phyloP scores from a whole-genome alignment of 2,888 invertebrate genomes.

The Volucella inflata region DNA sequence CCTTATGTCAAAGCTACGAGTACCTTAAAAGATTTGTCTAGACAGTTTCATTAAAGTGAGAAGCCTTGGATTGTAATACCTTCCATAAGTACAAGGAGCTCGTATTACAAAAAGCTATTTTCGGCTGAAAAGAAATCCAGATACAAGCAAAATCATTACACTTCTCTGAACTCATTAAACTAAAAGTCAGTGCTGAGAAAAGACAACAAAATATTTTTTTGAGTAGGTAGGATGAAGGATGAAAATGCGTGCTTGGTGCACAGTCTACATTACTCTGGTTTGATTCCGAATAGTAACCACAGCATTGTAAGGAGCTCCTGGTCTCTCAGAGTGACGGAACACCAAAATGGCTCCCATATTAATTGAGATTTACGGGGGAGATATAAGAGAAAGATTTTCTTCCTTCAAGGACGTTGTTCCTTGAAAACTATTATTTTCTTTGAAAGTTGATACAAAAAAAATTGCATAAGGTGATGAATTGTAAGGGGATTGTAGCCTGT shows the following conservation, averaged over 20 bases:
- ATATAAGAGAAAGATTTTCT: background rate
- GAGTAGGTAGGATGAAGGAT: background rate
- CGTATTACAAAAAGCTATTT: background rate
- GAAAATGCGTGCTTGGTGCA: background rate
- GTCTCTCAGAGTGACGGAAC: background rate
- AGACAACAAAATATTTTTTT: background rate
- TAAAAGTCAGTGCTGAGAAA: background rate
- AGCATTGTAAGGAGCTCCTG: background rate
- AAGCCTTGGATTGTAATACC: background rate
- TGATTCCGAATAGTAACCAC: no score
- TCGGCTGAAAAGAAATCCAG: background rate
- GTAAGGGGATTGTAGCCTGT: background rate
- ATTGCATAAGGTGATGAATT: background rate
- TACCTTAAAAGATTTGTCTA: background rate
- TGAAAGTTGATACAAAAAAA: background rate
- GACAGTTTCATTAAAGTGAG: background rate
- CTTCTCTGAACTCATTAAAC: background rate
- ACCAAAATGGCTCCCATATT: conserved; percentile 9
- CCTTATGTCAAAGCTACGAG: background rate
- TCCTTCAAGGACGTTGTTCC: background rate
- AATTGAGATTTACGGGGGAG: conserved; percentile 14
- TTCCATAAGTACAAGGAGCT: background rate
- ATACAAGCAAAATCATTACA: background rate
- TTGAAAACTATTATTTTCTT: background rate
- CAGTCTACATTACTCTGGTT: no score